These are phyloP conservation scores for Eubucco bourcierii DNA, from an alignment of 2,113 vertebrate genomes.

Conservation along the genomic window DNA sequence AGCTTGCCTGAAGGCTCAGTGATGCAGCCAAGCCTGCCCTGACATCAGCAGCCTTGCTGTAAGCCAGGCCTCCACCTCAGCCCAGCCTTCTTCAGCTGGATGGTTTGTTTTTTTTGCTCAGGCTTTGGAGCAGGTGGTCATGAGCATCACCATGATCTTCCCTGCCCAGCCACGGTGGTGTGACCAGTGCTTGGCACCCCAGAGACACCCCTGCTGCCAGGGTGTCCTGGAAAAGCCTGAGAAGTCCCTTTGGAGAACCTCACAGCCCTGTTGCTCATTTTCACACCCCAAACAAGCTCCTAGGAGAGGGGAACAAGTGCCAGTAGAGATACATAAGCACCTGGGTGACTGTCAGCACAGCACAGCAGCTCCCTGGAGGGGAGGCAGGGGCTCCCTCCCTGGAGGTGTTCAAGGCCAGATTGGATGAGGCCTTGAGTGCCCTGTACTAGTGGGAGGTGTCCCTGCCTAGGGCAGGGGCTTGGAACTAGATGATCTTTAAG, in stretches of 20 bases:
- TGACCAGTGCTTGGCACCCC: rapidly evolving
- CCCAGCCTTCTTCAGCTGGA: rapidly evolving
- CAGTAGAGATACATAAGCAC: neutral
- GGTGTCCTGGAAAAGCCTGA: neutral
- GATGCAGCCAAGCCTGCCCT: neutral
- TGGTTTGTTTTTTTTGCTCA: neutral
- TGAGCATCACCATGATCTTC: neutral
- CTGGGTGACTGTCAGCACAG: neutral
- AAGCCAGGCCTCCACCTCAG: neutral
- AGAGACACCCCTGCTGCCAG: neutral
- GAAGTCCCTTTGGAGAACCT: neutral
- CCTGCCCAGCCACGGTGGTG: neutral
- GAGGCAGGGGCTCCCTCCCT: neutral
- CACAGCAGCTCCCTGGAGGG: neutral
- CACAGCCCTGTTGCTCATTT: neutral
- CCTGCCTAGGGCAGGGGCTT: too few species aligned
- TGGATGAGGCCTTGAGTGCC: too few species aligned
- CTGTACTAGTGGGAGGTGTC: too few species aligned
- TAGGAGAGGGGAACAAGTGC: neutral
- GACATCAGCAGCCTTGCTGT: neutral
- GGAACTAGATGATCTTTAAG: too few species aligned
- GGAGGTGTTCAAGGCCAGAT: too few species aligned
- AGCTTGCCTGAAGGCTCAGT: neutral
- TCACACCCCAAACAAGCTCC: neutral
- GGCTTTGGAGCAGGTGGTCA: neutral